Percentiles rank a stretch among this genome's conserved stretches.
These are phyloP conservation scores for Tipula vernalis DNA, from an alignment of 2,888 invertebrate species.

Conservation along the genomic window DNA sequence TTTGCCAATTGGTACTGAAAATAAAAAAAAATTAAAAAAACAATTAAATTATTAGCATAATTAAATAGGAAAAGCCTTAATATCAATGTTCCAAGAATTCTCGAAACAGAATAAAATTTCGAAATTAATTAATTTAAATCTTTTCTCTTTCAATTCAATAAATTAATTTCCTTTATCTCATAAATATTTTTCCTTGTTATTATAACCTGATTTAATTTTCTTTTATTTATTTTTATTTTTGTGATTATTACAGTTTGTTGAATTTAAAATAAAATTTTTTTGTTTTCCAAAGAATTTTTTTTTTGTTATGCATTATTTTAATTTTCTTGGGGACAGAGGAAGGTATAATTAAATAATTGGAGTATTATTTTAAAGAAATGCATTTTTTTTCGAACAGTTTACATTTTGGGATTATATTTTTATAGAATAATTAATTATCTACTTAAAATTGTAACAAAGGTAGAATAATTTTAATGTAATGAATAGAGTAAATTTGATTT, in stretches of 20 bases:
- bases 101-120: background rate
- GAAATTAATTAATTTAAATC: background rate
- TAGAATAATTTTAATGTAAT: background rate
- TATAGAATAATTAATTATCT: background rate
- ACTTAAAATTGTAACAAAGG: background rate
- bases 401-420: background rate
- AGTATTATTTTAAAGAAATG: background rate
- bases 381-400: background rate
- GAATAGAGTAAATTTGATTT: too few relatives aligned
- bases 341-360: background rate
- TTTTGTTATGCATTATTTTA: background rate
- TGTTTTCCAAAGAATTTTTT: background rate
- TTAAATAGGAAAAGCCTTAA: background rate
- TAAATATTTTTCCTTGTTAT: background rate
- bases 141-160: background rate
- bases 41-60: background rate
- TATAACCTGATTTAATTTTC: background rate
- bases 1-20: constrained; percentile 67
- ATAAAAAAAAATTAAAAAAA: constrained; percentile 17
- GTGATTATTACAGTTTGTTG: background rate
- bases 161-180: background rate
- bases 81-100: too few relatives aligned
- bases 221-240: background rate
- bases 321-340: background rate
- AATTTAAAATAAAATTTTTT: background rate